Conservation (phyloP, 2,888 invertebrate species). For the Pachliopta kotzebuea region DNA sequence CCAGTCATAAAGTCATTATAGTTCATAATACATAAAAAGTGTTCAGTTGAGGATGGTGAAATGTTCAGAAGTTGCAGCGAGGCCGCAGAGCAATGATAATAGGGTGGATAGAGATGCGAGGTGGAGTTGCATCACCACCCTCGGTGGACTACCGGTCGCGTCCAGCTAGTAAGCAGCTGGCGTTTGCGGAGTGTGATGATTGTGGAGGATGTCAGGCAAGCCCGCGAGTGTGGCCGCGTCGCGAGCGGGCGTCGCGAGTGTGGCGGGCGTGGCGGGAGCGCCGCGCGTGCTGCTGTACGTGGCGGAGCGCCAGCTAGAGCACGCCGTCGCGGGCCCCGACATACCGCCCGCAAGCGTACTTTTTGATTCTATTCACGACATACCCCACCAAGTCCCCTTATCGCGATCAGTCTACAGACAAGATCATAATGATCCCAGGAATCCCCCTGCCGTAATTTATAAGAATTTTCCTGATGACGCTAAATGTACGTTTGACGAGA, state of each 20-base stretch:
- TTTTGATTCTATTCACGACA: slow-evolving; percentile 54
- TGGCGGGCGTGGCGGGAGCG: slow-evolving; percentile 72
- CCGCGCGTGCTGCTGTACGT: slow-evolving; percentile 79
- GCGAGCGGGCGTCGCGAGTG: slow-evolving; percentile 74
- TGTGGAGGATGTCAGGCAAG: slow-evolving; percentile 88
- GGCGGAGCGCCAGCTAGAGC: slow-evolving; percentile 77
- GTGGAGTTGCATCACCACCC: slow-evolving; percentile 51
- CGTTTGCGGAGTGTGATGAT: slow-evolving; percentile 84
- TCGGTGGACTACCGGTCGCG: slow-evolving; percentile 57
- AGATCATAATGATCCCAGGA: slow-evolving; percentile 51
- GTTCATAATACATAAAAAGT: slow-evolving; percentile 55
- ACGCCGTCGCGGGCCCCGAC: slow-evolving; percentile 66
- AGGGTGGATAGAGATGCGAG: slow-evolving; percentile 65
- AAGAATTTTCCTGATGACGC: slow-evolving; percentile 57
- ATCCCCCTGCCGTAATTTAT: slow-evolving; percentile 49
- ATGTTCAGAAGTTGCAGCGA: slow-evolving; percentile 48
- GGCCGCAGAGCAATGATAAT: slow-evolving; percentile 67
- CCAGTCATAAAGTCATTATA: slow-evolving; percentile 62
- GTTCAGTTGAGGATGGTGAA: slow-evolving; percentile 65
- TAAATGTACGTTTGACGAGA: slow-evolving; percentile 53
- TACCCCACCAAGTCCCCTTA: slow-evolving; percentile 50
- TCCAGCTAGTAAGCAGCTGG: slow-evolving; percentile 70
- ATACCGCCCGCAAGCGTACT: slow-evolving; percentile 49
- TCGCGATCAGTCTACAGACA: slow-evolving; percentile 52
- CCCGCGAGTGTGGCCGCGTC: slow-evolving; percentile 85